A percentile compares a stretch with the other conserved stretches of the same genome.
These are phyloP conservation scores for Pseudochirops cupreus DNA, from an alignment of 2,797 vertebrate species.

Conservation along the genomic window DNA sequence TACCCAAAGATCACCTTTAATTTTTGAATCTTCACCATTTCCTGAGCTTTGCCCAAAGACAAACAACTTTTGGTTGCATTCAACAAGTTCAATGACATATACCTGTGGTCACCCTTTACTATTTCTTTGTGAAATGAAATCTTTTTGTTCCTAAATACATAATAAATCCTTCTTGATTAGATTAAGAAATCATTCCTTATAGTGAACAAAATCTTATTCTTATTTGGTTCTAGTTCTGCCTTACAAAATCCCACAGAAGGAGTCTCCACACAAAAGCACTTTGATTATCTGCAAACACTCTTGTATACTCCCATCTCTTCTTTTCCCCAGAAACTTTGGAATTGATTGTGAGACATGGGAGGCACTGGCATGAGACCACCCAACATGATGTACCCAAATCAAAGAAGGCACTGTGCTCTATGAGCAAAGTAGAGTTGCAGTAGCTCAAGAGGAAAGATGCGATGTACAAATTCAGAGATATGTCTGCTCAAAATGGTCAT, in stretches of 20 bases:
- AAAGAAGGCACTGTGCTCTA: not conserved
- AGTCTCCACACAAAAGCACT: not conserved
- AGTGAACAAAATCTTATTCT: not conserved
- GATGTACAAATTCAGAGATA: not conserved
- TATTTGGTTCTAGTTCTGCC: not conserved
- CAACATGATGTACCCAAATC: not conserved
- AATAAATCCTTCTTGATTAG: not conserved
- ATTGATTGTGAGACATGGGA: not conserved
- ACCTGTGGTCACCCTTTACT: not conserved
- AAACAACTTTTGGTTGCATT: too few relatives aligned
- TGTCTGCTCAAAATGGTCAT: not conserved
- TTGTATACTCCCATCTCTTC: not conserved
- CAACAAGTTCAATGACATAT: not conserved
- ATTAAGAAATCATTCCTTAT: not conserved
- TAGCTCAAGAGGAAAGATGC: not conserved
- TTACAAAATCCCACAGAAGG: not conserved
- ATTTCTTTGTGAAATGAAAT: not conserved
- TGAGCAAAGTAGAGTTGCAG: not conserved
- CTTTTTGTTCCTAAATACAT: too few relatives aligned
- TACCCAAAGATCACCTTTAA: too few relatives aligned
- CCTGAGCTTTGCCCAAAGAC: too few relatives aligned
- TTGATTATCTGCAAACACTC: not conserved
- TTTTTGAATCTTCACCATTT: too few relatives aligned
- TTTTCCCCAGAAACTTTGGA: not conserved
- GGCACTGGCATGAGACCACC: not conserved